A percentile compares a stretch with the other conserved stretches of the same genome.
Conservation (phyloP, 2,113 vertebrate genomes). For the Solea solea region DNA sequence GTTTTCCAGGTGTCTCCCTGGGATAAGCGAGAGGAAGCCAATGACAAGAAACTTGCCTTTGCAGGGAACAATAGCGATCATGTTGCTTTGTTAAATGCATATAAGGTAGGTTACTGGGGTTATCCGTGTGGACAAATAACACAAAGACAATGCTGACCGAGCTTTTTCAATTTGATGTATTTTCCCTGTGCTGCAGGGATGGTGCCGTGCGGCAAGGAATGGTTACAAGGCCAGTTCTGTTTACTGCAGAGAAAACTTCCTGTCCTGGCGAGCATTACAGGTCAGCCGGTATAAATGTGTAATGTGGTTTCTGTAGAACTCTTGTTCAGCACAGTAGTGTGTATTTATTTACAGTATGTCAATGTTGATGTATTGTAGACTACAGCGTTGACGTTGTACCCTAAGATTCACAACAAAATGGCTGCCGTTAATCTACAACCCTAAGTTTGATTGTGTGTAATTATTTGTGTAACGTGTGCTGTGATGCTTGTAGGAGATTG, state of each 20-base stretch:
- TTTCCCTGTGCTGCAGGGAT: conserved; percentile 79
- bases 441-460: neutral
- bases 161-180: neutral
- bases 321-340: too few species aligned
- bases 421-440: too few species aligned
- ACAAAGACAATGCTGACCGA: neutral
- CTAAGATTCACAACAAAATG: too few species aligned
- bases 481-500: conserved; percentile 87
- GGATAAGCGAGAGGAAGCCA: conserved; percentile 96
- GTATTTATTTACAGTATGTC: too few species aligned
- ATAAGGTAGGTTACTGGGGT: conserved; percentile 82
- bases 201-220: conserved; percentile 86
- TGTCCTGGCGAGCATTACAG: conserved; percentile 91
- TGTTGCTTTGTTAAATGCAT: conserved; percentile 92
- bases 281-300: conserved; percentile 64
- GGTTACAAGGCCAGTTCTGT: conserved; percentile 81
- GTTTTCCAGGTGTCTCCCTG: conserved; percentile 83
- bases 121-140: neutral
- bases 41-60: conserved; percentile 91
- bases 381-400: too few species aligned
- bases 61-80: conserved; percentile 93
- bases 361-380: too few species aligned
- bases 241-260: conserved; percentile 95
- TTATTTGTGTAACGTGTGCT: neutral
- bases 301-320: neutral